Evolutionary conservation across 2,888 invertebrate species (phyloP).

Genomic region (Agrochola litura): DNA sequence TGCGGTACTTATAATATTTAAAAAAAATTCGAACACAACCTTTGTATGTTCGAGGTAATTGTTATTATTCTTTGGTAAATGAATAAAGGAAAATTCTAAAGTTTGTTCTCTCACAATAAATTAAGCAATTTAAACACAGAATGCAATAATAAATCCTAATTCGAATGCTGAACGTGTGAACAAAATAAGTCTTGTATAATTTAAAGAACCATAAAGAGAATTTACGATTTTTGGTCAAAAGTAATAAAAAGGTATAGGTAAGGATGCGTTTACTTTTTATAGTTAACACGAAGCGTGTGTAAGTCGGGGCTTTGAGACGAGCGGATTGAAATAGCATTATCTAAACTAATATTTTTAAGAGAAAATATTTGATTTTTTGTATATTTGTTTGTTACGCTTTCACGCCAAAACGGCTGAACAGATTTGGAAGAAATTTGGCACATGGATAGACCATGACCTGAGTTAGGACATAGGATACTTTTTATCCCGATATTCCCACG

Average conservation of each 20-base stretch:
- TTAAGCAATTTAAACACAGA: not conserved
- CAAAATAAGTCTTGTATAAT: constrained; percentile 47
- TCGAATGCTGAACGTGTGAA: constrained; percentile 33
- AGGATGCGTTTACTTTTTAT: constrained; percentile 59
- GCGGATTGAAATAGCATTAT: constrained; percentile 16
- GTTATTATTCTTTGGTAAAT: not conserved
- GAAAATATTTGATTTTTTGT: no score
- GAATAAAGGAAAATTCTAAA: not conserved
- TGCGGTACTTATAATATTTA: no score
- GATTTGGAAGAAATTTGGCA: no score
- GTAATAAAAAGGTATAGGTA: constrained; percentile 59
- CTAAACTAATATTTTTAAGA: not conserved
- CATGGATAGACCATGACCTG: no score
- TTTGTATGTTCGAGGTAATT: not conserved
- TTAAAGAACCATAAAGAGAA: constrained; percentile 55
- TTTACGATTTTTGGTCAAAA: constrained; percentile 62
- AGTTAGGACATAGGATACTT: no score
- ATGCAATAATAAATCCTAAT: not conserved
- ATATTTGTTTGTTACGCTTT: no score
- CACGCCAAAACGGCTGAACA: no score
- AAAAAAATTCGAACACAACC: no score
- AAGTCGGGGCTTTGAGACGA: constrained; percentile 43
- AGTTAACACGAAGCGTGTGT: constrained; percentile 33
- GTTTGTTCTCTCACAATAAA: not conserved
- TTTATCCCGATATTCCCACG: no score